Conservation (phyloP, 2,888 invertebrate species). For the Colostygia pectinataria region DNA sequence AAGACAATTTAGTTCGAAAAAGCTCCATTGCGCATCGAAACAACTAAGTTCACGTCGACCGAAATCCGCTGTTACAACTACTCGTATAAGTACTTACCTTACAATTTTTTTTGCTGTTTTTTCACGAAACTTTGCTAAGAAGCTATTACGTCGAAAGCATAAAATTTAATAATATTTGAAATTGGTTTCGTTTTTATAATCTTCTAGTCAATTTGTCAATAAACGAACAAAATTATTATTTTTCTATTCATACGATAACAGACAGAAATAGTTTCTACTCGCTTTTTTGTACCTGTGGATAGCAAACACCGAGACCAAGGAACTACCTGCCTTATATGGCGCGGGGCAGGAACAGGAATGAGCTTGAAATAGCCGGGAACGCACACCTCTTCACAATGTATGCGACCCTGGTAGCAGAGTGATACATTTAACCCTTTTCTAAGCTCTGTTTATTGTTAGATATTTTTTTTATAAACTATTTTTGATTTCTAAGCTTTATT, state of each 20-base stretch:
- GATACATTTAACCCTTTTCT: conserved; percentile 30
- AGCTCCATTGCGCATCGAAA: no score
- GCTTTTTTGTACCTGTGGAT: conserved; percentile 4
- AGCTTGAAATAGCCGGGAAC: conserved; percentile 18
- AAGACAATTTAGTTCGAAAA: no score
- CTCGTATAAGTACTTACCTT: no score
- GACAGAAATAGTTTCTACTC: neutral
- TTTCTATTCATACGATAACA: neutral
- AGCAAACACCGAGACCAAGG: conserved; percentile 1
- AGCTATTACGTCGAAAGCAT: no score
- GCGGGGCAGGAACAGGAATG: conserved; percentile 11
- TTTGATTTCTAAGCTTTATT: conserved; percentile 12
- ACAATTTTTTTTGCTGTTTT: no score
- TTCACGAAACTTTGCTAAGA: no score
- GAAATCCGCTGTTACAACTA: no score
- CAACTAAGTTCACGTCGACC: no score
- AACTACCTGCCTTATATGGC: conserved; percentile 11
- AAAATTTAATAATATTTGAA: no score
- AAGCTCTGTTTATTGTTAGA: conserved; percentile 23
- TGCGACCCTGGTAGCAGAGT: conserved; percentile 27
- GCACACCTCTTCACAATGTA: conserved; percentile 14
- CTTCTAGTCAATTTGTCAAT: no score
- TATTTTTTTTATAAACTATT: conserved; percentile 12
- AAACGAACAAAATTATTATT: neutral
- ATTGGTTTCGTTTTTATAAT: no score